Base-by-base conservation (phyloP, 2,113 vertebrate genomes). In the Paedocypris sp. region DNA sequence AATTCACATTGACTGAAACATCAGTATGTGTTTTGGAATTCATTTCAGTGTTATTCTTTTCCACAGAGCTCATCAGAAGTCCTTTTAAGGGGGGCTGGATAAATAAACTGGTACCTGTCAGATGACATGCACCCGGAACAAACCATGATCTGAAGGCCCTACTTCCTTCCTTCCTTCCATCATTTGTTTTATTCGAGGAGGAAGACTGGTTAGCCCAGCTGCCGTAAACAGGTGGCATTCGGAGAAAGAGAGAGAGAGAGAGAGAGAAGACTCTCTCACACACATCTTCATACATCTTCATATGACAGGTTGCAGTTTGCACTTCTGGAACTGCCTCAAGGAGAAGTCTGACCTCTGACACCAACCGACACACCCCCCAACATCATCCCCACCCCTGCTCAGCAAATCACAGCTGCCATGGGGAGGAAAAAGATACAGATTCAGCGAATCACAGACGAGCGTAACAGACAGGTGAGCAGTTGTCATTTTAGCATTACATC, bases 361-460 rank as follows among this genome's bases (percentile, higher is more conserved):
- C 60, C 42, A 65, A 29, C 58, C 61, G 49, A 15, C n/a, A n/a
- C n/a, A n/a, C n/a, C 41, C 45, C 70, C 49, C 62, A 66, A 57
- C 62, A 56, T 60, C 62, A 54, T 28, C 64, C 60, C 60, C 49
- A 64, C 49, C 61, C 58, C 67, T 43, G 64, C 46, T 42, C 62
- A 32, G 51, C 60, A 60, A 67, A 63, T 57, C 51, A 68, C 50
- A 61, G 66, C 70, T 68, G 70, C 82, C 77, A 98, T 98, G 94
- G 94, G 94, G 78, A 90, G 94, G 61, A 98, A 98, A 90, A 98
- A 97, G 90, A 97, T 97, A 73, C 94, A 98, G 87, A 98, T 98
- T 75, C 92, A 97, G 79, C 83, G 93, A 85, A 97, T 98, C 86
- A 98, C 94, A 0, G 94, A 97, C 7, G 94, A 97, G 79, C 89